Conservation (phyloP, 2,797 vertebrate genomes). For the Etheostoma perlongum region DNA sequence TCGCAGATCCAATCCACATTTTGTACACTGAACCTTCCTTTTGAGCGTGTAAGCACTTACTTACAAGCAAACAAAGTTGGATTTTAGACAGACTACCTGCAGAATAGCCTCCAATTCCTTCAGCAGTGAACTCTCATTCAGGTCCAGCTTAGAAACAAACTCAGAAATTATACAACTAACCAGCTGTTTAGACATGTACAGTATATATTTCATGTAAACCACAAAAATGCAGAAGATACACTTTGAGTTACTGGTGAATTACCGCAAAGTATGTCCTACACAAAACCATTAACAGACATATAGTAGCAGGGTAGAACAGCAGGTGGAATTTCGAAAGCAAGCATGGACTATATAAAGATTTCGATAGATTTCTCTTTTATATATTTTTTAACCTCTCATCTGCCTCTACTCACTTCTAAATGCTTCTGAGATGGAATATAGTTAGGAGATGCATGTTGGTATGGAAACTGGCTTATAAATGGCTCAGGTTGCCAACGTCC, state of each 20-base stretch:
- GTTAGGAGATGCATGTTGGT: slow-evolving; percentile 74
- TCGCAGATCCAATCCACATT: background rate
- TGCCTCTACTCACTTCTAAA: slow-evolving; percentile 30
- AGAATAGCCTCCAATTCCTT: slow-evolving; percentile 22
- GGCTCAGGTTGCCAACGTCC: slow-evolving; percentile 73
- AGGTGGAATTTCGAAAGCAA: slow-evolving; percentile 9
- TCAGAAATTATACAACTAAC: slow-evolving; percentile 2
- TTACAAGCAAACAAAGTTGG: slow-evolving; percentile 6
- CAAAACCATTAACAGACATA: background rate
- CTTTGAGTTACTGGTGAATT: background rate
- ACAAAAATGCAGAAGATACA: slow-evolving; percentile 6
- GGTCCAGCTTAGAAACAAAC: slow-evolving; percentile 8
- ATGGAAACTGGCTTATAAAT: slow-evolving; percentile 81
- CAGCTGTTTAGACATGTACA: background rate
- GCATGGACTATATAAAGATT: slow-evolving; percentile 12
- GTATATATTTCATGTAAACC: background rate
- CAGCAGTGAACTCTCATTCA: slow-evolving; percentile 15
- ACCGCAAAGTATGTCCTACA: background rate
- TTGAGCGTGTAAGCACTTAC: slow-evolving; percentile 4
- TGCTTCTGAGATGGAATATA: slow-evolving; percentile 44
- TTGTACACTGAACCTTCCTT: slow-evolving; percentile 13
- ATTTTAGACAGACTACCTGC: slow-evolving; percentile 2
- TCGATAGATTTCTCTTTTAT: slow-evolving; percentile 16
- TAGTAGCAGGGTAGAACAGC: background rate
- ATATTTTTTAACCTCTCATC: slow-evolving; percentile 23